These are phyloP conservation scores for Tupaia chinensis DNA, from an alignment of 2,113 vertebrate genomes.

Conservation along the genomic window DNA sequence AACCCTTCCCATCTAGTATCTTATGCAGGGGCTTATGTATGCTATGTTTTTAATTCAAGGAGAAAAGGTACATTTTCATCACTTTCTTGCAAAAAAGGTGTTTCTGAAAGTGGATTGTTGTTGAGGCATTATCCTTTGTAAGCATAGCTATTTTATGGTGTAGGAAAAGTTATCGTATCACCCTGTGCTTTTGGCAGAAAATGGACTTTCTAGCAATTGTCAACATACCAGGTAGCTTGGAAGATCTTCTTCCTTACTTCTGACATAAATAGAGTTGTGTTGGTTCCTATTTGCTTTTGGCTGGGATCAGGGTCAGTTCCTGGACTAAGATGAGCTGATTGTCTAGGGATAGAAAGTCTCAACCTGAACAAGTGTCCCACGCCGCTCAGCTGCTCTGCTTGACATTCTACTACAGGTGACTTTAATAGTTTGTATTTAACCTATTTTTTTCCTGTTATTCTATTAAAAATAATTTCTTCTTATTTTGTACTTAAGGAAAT, in stretches of 20 bases:
- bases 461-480: neutral
- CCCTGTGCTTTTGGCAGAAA: neutral
- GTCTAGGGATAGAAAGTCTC: neutral
- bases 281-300: neutral
- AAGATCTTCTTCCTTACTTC: neutral
- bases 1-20: neutral
- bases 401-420: neutral
- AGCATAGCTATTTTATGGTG: neutral
- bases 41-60: neutral
- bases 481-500: neutral
- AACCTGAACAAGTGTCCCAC: neutral
- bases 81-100: neutral
- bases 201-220: neutral
- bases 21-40: too few relatives aligned
- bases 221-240: neutral
- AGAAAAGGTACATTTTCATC: neutral
- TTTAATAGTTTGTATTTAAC: neutral
- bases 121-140: neutral
- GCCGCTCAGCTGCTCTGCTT: neutral
- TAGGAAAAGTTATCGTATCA: neutral
- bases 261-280: neutral
- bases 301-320: neutral
- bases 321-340: neutral
- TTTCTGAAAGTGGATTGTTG: neutral
- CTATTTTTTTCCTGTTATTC: neutral